Evolutionary conservation across 2,797 vertebrate species (phyloP).

Genomic region (Morus bassanus): DNA sequence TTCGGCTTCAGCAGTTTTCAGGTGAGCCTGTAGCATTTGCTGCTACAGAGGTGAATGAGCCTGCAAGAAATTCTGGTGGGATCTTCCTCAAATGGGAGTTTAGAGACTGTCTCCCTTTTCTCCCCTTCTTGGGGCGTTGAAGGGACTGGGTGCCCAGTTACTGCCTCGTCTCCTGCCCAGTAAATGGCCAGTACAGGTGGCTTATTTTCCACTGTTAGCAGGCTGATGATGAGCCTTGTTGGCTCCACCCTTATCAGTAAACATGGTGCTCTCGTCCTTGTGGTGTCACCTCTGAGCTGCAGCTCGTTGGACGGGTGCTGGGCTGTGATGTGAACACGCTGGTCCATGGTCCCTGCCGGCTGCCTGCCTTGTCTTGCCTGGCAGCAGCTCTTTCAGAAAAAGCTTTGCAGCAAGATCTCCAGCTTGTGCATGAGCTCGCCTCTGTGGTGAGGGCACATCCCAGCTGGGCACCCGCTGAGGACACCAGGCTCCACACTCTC

Average conservation of each 20-base stretch:
- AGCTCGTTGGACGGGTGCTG: accelerated
- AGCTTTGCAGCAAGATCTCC: background rate
- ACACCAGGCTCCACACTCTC: background rate
- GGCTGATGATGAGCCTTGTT: background rate
- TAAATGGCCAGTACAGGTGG: background rate
- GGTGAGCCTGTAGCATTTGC: background rate
- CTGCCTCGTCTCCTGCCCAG: background rate
- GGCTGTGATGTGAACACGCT: background rate
- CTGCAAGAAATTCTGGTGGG: background rate
- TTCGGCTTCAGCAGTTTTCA: background rate
- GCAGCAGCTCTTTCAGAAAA: background rate
- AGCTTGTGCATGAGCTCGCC: background rate
- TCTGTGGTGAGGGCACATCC: background rate
- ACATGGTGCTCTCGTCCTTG: accelerated
- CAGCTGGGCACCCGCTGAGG: background rate
- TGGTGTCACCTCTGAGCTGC: background rate
- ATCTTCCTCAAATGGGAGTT: background rate
- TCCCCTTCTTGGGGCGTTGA: accelerated
- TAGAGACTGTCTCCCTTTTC: background rate
- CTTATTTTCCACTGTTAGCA: background rate
- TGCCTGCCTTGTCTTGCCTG: background rate
- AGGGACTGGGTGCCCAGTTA: background rate
- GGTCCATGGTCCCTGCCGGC: accelerated
- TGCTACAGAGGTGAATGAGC: background rate
- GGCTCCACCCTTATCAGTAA: background rate